Base-by-base conservation (phyloP, 2,113 vertebrate genomes). In the Rhombomys opimus region DNA sequence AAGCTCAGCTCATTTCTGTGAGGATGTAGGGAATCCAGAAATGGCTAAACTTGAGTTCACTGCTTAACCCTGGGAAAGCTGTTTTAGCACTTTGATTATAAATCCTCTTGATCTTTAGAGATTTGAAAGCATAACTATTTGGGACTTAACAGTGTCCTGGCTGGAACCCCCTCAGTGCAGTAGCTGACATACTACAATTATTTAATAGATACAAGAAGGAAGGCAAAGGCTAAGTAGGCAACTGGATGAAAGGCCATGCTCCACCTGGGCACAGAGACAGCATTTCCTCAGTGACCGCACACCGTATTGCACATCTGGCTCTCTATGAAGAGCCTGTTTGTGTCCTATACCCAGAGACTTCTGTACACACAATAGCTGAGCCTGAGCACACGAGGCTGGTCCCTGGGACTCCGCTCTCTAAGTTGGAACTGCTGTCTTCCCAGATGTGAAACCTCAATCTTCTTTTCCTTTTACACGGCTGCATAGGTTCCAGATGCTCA, bases 201-300 rank as follows among this genome's bases (percentile, higher is more conserved):
- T 22, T 84, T 54, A 92, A 5, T 85, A 93, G 94, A 77, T 57
- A 86, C 81, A 91, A 76, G 27, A 90, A n/a, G 52, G 13, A 78
- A 86, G 57, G 13, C 8, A 10, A n/a, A 54, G 5, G 7, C 27
- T 89, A 85, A 92, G 27, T 11, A 8, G 75, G 4, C 32, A 75
- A 90, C 61, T 54, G 46, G 85, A 9, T 59, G 2, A 57, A 70
- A 57, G 30, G 67, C 90, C 63, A 50, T 18, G 59, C n/a, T 41
- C 13, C 0, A 7, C 50, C 23, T 92, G 52, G 23, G 70, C 32
- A 32, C 0, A 35, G 25, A 89, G 46, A 46, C 57, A 15, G 20
- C 25, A 9, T 30, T 27, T 52, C n/a, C 59, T 38, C 8, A 23
- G 18, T 46, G 81, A 41, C n/a, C 32, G 5, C 27, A 80, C 18